Evolutionary conservation across 2,797 vertebrate genomes (phyloP), one percentile per base, ranked within the genome.

Genomic region (Coilia nasus): DNA sequence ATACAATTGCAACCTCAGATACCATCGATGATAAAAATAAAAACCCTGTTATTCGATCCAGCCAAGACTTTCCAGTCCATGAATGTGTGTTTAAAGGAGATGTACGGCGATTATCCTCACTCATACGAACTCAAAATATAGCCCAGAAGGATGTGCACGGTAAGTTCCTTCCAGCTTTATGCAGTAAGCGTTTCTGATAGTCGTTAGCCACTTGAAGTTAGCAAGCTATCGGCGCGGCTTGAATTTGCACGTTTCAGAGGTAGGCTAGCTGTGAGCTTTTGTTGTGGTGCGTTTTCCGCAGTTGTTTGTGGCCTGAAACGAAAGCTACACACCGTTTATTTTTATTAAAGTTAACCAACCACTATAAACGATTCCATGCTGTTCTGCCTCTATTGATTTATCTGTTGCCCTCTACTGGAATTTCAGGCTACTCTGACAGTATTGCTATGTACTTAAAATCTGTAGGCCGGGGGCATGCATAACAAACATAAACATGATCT

Each of bases 71-170:
- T 87, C 98, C 97, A 11, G 97, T 99, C 25, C 98, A 99, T 87
- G 97, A 99, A 92, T 97, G 97, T 88, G 98, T 99, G 81, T 99
- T 98, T 91, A 97, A 97, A 90, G 98, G 97, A 81, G 98, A 99
- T 90, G 97, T 99, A 87, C 93, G 98, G 85, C 95, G 96, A 14
- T 95, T 99, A 85, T 99, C 98, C 1, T 98, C 98, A 6, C 96
- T 99, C 86, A 99, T 99, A 92, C 96, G 98, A 89, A 99, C 97
- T 6, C 98, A 99, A 92, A 97, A 97, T 87, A 99, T 99, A 91
- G 95, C 97, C 21, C 97, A 98, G 94, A 99, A 99, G 89, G 98
- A 99, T 93, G 93, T 95, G 80, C 98, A 99, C 88, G 98, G 98
- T 99, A 92, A 97, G 98, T 91, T 23, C 19, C 17, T 59, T 44